phyloP scores from a whole-genome alignment of 2,888 invertebrate genomes.

The Parasteatoda lunata region DNA sequence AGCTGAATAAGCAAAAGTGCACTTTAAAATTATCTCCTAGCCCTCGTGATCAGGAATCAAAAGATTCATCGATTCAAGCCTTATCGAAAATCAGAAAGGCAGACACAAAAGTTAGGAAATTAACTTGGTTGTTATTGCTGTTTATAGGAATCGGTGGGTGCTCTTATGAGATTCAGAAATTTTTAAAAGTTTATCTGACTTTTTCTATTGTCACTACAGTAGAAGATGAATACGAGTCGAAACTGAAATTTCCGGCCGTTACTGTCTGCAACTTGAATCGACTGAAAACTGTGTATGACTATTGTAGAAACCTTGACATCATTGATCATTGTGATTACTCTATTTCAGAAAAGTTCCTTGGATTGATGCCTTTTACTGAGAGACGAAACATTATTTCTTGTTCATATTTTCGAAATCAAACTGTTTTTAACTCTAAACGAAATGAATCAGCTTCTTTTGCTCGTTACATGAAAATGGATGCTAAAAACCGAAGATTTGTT shows the following conservation, averaged over 20 bases:
- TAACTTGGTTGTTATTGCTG: not conserved
- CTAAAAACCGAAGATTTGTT: not conserved
- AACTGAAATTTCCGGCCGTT: not conserved
- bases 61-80: not conserved
- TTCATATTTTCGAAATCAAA: too few species aligned
- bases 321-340: not conserved
- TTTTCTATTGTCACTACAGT: not conserved
- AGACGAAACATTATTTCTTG: too few species aligned
- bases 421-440: too few species aligned
- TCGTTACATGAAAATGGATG: not conserved
- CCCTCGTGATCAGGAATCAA: too few species aligned
- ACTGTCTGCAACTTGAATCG: not conserved
- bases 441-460: too few species aligned
- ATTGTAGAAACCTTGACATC: not conserved
- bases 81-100: not conserved
- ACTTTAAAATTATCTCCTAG: too few species aligned
- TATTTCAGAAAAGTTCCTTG: not conserved
- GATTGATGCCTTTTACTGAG: not conserved
- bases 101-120: not conserved
- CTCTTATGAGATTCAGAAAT: not conserved
- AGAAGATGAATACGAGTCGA: not conserved
- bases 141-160: not conserved
- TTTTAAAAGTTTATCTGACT: not conserved
- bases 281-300: not conserved
- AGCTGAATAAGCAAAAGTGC: too few species aligned